These are phyloP conservation scores for Synergus itoensis DNA, from an alignment of 2,888 invertebrate genomes.

Conservation along the genomic window DNA sequence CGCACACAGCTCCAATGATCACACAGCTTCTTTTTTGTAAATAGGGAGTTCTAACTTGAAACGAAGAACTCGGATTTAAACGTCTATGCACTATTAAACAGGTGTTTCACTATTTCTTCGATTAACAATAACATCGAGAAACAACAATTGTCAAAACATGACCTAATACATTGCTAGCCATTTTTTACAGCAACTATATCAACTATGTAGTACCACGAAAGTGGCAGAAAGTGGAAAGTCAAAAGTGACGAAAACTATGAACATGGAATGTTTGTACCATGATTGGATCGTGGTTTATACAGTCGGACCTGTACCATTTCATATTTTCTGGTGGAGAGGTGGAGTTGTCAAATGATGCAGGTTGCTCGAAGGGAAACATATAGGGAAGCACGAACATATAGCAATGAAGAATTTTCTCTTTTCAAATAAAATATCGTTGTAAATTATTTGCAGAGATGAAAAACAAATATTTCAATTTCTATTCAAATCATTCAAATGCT, in stretches of 20 bases:
- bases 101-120: not conserved
- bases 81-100: slow-evolving; percentile 13
- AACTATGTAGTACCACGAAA: slow-evolving; percentile 1
- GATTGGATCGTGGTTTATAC: not conserved
- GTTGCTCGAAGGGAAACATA: too few relatives aligned
- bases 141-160: slow-evolving; percentile 7
- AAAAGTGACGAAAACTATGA: slow-evolving; percentile 12
- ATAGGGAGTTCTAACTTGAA: slow-evolving; percentile 13
- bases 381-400: too few relatives aligned
- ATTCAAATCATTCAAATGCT: too few relatives aligned
- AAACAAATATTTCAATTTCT: too few relatives aligned
- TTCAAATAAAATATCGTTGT: too few relatives aligned
- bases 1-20: slow-evolving; percentile 18
- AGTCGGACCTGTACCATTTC: too few relatives aligned
- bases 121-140: slow-evolving; percentile 14
- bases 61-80: not conserved
- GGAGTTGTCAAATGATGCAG: too few relatives aligned
- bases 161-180: not conserved
- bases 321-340: too few relatives aligned
- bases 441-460: too few relatives aligned
- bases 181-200: slow-evolving; percentile 24
- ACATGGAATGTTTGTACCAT: slow-evolving; percentile 11
- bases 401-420: too few relatives aligned
- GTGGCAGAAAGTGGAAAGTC: slow-evolving; percentile 2
- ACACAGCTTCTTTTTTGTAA: slow-evolving; percentile 17